Base-by-base conservation (phyloP, 2,113 vertebrate genomes). In the Rallus limicola region DNA sequence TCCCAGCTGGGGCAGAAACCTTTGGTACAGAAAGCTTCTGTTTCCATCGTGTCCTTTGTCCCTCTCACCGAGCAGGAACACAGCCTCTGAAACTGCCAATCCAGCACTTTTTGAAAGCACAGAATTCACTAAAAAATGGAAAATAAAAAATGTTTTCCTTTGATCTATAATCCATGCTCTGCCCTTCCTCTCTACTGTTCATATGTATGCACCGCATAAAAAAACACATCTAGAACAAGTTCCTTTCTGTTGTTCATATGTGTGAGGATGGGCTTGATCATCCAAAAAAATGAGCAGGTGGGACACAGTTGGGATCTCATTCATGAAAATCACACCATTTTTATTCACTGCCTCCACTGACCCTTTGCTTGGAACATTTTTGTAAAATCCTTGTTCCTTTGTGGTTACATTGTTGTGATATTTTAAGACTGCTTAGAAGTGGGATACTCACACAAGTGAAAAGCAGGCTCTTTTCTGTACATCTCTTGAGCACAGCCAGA, bases 91-190 rank as follows among this genome's bases (percentile, higher is more conserved):
- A 60, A 36, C 26, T 53, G 44, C 11, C 53, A 65, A 68, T n/a
- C 14, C 38, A 53, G 33, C 53, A 20, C 34, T 56, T 71, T 52
- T 48, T 26, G 16, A 88, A 93, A 72, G 31, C 82, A 64, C 8
- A 56, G 36, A 24, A 53, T 62, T 79, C 36, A 44, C 14, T 62
- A 18, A 84, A 82, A 78, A 84, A 56, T 0, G 2, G 48, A 44
- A 71, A 84, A 86, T 26, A 24, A 88, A 80, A 76, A 74, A 19
- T 0, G 0, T 69, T 75, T 86, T 82, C 7, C 34, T 89, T 92
- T 96, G 42, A 91, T 89, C 42, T 92, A 28, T 29, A 87, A 28
- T 79, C 34, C 28, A 31, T 85, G 70, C 40, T 94, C 58, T 95
- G 44, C 70, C 48, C 55, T 91, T 85, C 87, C 44, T 94, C 29